Base-by-base conservation (phyloP, 2,113 vertebrate species). In the Calypte anna region DNA sequence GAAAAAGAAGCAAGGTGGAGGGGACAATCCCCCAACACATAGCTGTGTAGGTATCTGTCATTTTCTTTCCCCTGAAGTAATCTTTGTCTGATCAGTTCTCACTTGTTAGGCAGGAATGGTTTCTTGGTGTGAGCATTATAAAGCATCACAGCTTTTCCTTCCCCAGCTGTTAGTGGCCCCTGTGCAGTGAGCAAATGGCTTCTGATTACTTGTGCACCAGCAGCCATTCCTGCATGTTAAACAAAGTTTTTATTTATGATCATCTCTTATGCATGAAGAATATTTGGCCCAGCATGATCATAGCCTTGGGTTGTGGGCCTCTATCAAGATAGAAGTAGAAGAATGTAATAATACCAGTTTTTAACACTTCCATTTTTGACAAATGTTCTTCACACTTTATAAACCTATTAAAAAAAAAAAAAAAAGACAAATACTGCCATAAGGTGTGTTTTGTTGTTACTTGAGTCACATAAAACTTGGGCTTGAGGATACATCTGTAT, bases 61-160 rank as follows among this genome's bases (percentile, higher is more conserved):
- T 68, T 76, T 76, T 76, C 33, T 80, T 68, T 86, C 11, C 28
- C 15, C 9, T 62, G 2, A 27, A 43, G 4, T 50, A 1, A 0
- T 53, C 23, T 68, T 59, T 59, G 9, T 70, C 36, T 78, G 30
- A 40, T 54, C 5, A 10, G 9, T 63, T 80, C 27, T 82, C 19
- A 14, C 16, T 75, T 0, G 2, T n/a, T 43, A 33, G 7, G 13
- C 25, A 53, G 33, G 24, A 83, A 8, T 0, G 0, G 3, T 55
- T 82, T 70, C 46, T 44, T 88, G 44, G 21, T 19, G 21, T 54
- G 18, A 58, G 30, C 10, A 3, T 68, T 43, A 14, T 24, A 28
- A 20, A 76, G 40, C 10, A 64, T 50, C 82, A 51, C 28, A 74
- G 21, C 21, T 79, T 70, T 50, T 46, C 9, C 15, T 64, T 46